phyloP scores from a whole-genome alignment of 2,888 invertebrate species.

The Cephus pulcher region DNA sequence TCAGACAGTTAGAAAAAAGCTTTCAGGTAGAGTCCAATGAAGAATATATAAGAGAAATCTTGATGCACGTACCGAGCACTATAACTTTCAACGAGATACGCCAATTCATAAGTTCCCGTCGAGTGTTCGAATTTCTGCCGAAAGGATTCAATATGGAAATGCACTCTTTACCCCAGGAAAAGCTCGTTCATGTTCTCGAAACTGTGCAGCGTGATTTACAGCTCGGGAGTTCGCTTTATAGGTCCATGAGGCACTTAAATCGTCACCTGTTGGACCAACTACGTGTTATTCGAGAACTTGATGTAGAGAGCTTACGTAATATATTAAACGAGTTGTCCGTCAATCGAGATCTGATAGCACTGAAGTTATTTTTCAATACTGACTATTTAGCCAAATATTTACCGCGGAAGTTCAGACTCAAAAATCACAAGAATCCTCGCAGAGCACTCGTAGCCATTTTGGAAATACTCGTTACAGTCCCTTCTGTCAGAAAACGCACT shows the following conservation, averaged over 20 bases:
- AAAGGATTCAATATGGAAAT: neutral
- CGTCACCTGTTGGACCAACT: neutral
- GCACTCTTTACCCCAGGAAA: conserved; percentile 5
- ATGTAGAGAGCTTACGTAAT: neutral
- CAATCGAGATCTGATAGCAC: conserved; percentile 9
- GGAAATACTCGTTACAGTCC: neutral
- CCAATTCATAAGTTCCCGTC: neutral
- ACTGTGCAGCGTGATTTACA: neutral
- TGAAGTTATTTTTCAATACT: conserved; percentile 23
- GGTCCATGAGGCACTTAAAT: neutral
- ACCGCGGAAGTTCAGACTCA: conserved; percentile 11
- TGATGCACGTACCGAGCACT: neutral
- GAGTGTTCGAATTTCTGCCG: neutral
- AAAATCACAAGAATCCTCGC: neutral
- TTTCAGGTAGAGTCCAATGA: neutral
- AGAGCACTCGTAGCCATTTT: neutral
- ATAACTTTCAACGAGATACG: neutral
- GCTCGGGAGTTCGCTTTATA: neutral
- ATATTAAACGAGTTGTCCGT: conserved; percentile 1
- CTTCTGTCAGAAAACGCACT: neutral
- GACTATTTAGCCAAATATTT: conserved; percentile 22
- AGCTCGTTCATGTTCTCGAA: conserved; percentile 14
- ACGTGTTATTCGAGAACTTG: neutral
- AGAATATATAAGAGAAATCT: neutral
- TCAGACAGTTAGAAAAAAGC: neutral